These are phyloP conservation scores for Oncorhynchus kisutch DNA, from an alignment of 2,113 vertebrate species.

Conservation along the genomic window DNA sequence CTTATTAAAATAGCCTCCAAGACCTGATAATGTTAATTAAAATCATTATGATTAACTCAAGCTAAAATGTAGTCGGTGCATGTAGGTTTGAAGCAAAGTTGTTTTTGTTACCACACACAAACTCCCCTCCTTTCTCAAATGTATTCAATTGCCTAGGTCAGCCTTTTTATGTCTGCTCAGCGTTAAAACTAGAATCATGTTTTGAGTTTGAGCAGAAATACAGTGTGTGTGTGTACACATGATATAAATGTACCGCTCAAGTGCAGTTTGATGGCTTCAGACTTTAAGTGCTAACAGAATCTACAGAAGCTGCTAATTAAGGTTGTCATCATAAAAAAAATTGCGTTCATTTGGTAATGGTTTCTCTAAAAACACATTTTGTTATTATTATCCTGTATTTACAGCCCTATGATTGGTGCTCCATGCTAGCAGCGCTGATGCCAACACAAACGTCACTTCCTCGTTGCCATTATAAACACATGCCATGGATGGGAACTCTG, in stretches of 20 bases:
- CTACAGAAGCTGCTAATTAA: constrained; percentile 5
- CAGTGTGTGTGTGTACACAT: background rate
- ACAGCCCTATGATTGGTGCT: background rate
- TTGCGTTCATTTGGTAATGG: constrained; percentile 7
- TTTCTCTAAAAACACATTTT: constrained; percentile 12
- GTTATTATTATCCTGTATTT: constrained; percentile 1
- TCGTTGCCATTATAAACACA: background rate
- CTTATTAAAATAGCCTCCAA: background rate
- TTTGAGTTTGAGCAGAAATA: background rate
- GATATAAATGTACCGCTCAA: background rate
- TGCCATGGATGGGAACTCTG: background rate
- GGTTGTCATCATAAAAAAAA: constrained; percentile 11
- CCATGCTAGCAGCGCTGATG: constrained; percentile 1
- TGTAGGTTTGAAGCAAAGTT: background rate
- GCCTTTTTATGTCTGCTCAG: background rate
- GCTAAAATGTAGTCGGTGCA: background rate
- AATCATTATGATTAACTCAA: background rate
- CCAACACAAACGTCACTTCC: background rate
- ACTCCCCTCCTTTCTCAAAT: constrained; percentile 3
- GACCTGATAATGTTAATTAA: background rate
- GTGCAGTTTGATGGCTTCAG: constrained; percentile 1
- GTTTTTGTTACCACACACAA: background rate
- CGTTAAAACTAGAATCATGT: constrained; percentile 2
- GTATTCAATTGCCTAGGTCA: background rate
- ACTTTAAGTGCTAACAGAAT: constrained; percentile 9